Conservation (phyloP, 2,888 invertebrate species). For the Aspidiotus destructor region DNA sequence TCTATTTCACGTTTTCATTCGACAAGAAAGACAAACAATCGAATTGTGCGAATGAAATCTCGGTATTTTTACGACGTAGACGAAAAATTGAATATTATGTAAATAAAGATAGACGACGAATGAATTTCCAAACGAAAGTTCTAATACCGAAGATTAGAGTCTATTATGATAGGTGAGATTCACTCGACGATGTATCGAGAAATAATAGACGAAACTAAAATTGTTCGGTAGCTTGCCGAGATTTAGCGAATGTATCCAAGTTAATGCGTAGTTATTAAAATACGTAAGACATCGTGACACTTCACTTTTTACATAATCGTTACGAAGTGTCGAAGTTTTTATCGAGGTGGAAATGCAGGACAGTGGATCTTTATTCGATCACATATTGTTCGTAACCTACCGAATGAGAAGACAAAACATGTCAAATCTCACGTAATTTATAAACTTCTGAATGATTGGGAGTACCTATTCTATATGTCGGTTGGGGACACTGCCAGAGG, state of each 20-base stretch:
- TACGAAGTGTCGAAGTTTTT: neutral
- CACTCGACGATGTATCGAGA: neutral
- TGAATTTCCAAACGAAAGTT: slow-evolving; percentile 23
- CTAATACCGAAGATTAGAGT: neutral
- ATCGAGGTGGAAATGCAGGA: neutral
- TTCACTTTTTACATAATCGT: slow-evolving; percentile 9
- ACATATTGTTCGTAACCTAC: neutral
- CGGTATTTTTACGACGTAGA: neutral
- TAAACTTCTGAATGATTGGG: no score
- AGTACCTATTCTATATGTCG: no score
- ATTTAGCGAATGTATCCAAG: neutral
- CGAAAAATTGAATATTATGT: neutral
- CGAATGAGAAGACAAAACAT: no score
- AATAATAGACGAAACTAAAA: slow-evolving; percentile 23
- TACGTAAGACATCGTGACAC: slow-evolving; percentile 7
- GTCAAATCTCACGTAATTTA: no score
- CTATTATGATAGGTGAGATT: slow-evolving; percentile 8
- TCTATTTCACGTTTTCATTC: neutral
- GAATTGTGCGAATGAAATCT: neutral
- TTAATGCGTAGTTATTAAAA: slow-evolving; percentile 9
- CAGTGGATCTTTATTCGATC: no score
- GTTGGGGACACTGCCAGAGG: no score
- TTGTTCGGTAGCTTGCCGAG: neutral
- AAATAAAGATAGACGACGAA: neutral
- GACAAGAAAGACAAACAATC: neutral